phyloP scores from a whole-genome alignment of 2,113 vertebrate genomes.

The Reinhardtius hippoglossoides region DNA sequence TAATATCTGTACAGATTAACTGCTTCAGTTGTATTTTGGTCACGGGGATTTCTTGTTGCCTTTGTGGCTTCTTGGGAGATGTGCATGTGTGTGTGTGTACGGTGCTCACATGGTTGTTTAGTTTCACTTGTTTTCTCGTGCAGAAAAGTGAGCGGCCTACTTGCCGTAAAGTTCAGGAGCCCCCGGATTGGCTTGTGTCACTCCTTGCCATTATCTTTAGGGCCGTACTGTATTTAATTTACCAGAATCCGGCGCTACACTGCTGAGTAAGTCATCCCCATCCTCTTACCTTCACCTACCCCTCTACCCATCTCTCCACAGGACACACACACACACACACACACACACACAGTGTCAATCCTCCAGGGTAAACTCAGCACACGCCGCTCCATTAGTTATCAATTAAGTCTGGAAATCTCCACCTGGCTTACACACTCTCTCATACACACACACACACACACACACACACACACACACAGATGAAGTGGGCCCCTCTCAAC shows the following conservation, averaged over 20 bases:
- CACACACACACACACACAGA: slow-evolving; percentile 22
- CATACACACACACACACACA: slow-evolving; percentile 2
- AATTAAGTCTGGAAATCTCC: slow-evolving; percentile 85
- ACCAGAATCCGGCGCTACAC: slow-evolving; percentile 67
- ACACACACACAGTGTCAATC: slow-evolving; percentile 54
- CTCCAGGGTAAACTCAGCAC: slow-evolving; percentile 82
- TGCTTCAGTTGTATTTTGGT: slow-evolving; percentile 84
- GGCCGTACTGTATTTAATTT: slow-evolving; percentile 76
- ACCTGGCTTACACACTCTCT: slow-evolving; percentile 74
- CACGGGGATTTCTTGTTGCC: slow-evolving; percentile 79
- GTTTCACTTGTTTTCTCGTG: slow-evolving; percentile 31
- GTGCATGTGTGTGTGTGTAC: slow-evolving; percentile 43
- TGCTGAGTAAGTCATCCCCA: slow-evolving; percentile 76
- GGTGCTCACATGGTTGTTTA: slow-evolving; percentile 18
- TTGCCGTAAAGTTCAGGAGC: slow-evolving; percentile 55
- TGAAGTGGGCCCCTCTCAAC: slow-evolving; percentile 36
- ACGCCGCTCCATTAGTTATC: slow-evolving; percentile 86
- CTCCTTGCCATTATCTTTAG: slow-evolving; percentile 74
- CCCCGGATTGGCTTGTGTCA: slow-evolving; percentile 58
- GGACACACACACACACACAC: slow-evolving; percentile 37
- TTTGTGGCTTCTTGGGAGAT: slow-evolving; percentile 68
- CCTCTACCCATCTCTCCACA: slow-evolving; percentile 43
- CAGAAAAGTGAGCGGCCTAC: slow-evolving; percentile 16
- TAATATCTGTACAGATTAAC: slow-evolving; percentile 85
- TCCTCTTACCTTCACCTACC: slow-evolving; percentile 42